A percentile compares a stretch with the other conserved stretches of the same genome.
Conservation (phyloP, 2,888 invertebrate genomes). For the Napeogenes sylphis region DNA sequence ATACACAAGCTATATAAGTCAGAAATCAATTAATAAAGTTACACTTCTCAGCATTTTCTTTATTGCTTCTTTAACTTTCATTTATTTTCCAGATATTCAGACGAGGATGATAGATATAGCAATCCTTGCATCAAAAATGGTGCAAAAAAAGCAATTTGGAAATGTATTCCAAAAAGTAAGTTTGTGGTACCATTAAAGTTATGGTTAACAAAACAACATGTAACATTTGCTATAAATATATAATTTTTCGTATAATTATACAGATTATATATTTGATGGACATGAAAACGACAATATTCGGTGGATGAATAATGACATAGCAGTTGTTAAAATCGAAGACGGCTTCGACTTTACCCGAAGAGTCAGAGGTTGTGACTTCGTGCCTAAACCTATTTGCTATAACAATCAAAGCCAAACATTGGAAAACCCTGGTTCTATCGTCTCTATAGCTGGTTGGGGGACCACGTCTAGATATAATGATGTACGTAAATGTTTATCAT, state of each 20-base stretch:
- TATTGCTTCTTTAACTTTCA: not conserved
- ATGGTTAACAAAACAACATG: not conserved
- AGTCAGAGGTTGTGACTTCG: constrained; percentile 59
- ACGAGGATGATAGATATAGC: constrained; percentile 58
- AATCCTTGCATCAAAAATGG: constrained; percentile 66
- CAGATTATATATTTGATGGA: constrained; percentile 66
- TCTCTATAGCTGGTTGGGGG: constrained; percentile 62
- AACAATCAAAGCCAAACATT: constrained; percentile 61
- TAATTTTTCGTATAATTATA: not conserved
- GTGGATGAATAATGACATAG: constrained; percentile 71
- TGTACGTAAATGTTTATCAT: constrained; percentile 39
- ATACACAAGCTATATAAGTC: too few species aligned
- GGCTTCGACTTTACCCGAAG: constrained; percentile 61
- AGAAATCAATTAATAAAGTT: too few species aligned
- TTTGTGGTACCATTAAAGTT: not conserved
- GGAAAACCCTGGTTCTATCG: constrained; percentile 57
- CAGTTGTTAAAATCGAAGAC: constrained; percentile 62
- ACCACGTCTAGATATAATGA: constrained; percentile 58
- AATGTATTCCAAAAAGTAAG: constrained; percentile 68
- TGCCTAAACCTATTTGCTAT: constrained; percentile 60
- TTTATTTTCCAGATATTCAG: constrained; percentile 46
- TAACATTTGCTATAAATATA: not conserved
- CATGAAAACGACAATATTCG: constrained; percentile 66
- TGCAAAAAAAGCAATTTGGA: constrained; percentile 67
- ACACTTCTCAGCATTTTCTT: too few species aligned